Evolutionary conservation across 92 coral and sea anemone species (phyloP), one percentile per base, ranked within the genome.

Genomic region (Porites evermanni): DNA sequence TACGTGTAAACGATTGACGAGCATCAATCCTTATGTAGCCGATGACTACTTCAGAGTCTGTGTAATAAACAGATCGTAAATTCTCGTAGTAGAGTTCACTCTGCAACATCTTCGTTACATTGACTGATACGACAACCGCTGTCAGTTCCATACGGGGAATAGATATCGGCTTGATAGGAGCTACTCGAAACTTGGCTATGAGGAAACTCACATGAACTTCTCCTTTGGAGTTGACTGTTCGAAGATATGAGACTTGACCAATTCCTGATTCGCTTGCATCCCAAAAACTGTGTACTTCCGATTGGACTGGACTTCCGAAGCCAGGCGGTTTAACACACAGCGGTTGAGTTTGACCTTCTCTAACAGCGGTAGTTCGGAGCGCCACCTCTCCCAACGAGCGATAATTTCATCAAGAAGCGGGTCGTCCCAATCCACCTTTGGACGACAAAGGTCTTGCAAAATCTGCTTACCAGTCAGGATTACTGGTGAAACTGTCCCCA

Each of bases 121-220:
- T 92, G 5, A 85, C 90, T 14, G 88, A 86, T 52, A 89, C 75
- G 29, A 92, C 86, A 56, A 90, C 92, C 16, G 95, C 92, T 16
- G 92, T 91, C 53, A 88, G 79, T 59, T 91, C 94, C 52, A 84
- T 53, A 24, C 89, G 84, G 51, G 91, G 91, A 29, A 83, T 78
- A 10, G 38, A 53, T 32, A 72, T 38, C 10, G 67, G 70, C 47
- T 84, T 84, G 51, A 84, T 84, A 50, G 88, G 75, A 61, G 88
- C 72, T 58, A 74, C 82, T 60, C 82, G 73, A 4, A 81, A 63
- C 20, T 84, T 84, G 38, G 82, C 53, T 74, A 84, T 84, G 9
- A 84, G 78, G 81, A 74, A 74, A 60, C 85, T 86, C 59, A 86
- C 85, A 38, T 84, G 71, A 17, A 75, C 88, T 18, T 75, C 60